Percentiles rank a stretch among this genome's conserved stretches.
Evolutionary conservation across 2,113 vertebrate species (phyloP).

Genomic region (Willisornis vidua): DNA sequence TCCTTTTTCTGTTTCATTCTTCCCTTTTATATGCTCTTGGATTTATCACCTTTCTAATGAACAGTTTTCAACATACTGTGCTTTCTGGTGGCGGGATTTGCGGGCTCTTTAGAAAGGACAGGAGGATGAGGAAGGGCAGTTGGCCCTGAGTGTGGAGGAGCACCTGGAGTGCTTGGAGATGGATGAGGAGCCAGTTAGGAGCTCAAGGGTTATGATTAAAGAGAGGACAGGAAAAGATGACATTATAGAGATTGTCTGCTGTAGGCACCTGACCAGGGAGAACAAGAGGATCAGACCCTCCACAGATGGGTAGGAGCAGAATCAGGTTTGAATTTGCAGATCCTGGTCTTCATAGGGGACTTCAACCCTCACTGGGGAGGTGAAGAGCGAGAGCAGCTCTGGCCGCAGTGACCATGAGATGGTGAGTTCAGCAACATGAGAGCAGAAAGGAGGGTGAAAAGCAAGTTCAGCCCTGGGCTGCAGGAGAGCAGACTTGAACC

Average conservation of each 20-base stretch:
- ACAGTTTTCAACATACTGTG: background rate
- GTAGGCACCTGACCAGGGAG: background rate
- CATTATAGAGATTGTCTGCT: background rate
- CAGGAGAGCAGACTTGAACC: background rate
- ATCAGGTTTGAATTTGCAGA: background rate
- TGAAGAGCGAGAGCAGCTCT: background rate
- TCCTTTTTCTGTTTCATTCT: conserved; percentile 10
- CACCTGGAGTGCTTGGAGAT: background rate
- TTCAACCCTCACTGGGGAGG: background rate
- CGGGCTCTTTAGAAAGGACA: background rate
- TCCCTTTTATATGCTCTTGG: conserved; percentile 59
- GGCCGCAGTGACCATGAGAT: background rate
- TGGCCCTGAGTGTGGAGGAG: background rate
- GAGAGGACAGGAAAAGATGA: background rate
- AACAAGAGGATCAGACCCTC: background rate
- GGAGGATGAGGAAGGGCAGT: background rate
- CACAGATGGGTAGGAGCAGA: background rate
- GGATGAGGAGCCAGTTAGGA: background rate
- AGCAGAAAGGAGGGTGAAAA: background rate
- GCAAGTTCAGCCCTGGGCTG: background rate
- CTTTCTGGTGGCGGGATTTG: conserved; percentile 1
- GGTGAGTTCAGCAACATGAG: background rate
- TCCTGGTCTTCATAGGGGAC: background rate
- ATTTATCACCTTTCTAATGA: conserved; percentile 41
- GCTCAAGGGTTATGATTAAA: background rate